A percentile compares a stretch with the other conserved stretches of the same genome.
These are phyloP conservation scores for Ophion ellenae DNA, from an alignment of 2,888 invertebrate genomes.

Conservation along the genomic window DNA sequence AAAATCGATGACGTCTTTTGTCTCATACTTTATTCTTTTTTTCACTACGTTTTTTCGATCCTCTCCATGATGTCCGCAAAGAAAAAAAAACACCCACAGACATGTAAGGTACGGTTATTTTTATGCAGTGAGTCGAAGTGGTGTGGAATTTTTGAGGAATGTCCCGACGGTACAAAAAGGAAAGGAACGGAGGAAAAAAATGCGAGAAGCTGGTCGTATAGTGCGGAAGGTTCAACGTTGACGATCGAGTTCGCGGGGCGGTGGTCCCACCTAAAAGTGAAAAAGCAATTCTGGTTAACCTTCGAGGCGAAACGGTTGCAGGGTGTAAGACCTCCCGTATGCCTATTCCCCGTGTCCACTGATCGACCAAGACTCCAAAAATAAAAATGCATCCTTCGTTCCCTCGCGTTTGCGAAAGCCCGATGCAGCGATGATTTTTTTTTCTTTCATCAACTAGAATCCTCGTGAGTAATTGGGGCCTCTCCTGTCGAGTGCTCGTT, in stretches of 20 bases:
- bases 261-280: constrained; percentile 58
- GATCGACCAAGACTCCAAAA: constrained; percentile 32
- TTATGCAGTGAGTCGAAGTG: neutral
- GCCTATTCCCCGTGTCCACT: constrained; percentile 33
- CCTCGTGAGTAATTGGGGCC: neutral
- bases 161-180: constrained; percentile 15
- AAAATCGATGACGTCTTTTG: too few relatives aligned
- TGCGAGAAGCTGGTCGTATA: constrained; percentile 30
- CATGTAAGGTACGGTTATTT: neutral
- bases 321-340: constrained; percentile 56
- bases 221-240: constrained; percentile 29
- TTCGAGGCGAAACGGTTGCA: constrained; percentile 51
- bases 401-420: neutral
- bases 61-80: too few relatives aligned
- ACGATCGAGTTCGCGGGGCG: constrained; percentile 41
- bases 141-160: constrained; percentile 22
- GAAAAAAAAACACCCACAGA: neutral
- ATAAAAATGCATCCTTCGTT: constrained; percentile 20
- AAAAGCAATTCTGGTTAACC: constrained; percentile 61
- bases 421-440: neutral
- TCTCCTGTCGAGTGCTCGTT: too few relatives aligned
- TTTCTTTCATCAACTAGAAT: neutral
- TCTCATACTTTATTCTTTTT: too few relatives aligned
- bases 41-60: too few relatives aligned
- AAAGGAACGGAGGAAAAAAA: constrained; percentile 27